Percentiles rank a stretch among this genome's conserved stretches.
Conservation (phyloP, 2,888 invertebrate genomes). For the Trichopoda pennipes region DNA sequence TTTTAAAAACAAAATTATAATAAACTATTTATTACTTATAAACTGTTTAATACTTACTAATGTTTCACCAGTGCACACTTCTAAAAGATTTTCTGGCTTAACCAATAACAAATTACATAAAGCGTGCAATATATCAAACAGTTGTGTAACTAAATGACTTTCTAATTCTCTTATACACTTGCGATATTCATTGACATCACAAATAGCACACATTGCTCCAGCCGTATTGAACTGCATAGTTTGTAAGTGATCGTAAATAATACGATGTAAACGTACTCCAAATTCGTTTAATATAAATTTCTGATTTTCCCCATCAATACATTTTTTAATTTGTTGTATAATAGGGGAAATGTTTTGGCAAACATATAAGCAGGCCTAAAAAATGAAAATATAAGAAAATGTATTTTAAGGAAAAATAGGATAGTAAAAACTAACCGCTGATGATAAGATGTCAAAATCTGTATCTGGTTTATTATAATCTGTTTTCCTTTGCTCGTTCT, state of each 20-base stretch:
- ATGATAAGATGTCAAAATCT: conserved; percentile 91
- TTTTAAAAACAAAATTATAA: not conserved
- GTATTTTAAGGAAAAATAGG: not conserved
- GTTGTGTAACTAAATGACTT: conserved; percentile 88
- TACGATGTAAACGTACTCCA: conserved; percentile 94
- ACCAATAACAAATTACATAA: conserved; percentile 97
- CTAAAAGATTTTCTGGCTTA: conserved; percentile 96
- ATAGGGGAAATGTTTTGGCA: conserved; percentile 90
- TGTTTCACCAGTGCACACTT: conserved; percentile 96
- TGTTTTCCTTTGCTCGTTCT: conserved; percentile 96
- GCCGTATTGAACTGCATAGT: conserved; percentile 97
- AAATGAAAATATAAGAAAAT: not conserved
- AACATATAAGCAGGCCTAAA: conserved; percentile 90
- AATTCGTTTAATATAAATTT: conserved; percentile 92
- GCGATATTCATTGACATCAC: conserved; percentile 98
- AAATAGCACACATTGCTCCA: conserved; percentile 98
- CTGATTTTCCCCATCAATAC: conserved; percentile 95
- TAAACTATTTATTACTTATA: conserved; percentile 81
- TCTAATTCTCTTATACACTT: conserved; percentile 89
- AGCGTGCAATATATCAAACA: conserved; percentile 98
- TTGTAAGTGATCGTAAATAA: conserved; percentile 96
- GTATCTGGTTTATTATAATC: conserved; percentile 93
- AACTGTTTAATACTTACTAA: conserved; percentile 85
- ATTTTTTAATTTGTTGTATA: conserved; percentile 88
- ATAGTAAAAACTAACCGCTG: conserved; percentile 84